phyloP scores from a whole-genome alignment of 2,797 vertebrate genomes.

The Argentina silus region DNA sequence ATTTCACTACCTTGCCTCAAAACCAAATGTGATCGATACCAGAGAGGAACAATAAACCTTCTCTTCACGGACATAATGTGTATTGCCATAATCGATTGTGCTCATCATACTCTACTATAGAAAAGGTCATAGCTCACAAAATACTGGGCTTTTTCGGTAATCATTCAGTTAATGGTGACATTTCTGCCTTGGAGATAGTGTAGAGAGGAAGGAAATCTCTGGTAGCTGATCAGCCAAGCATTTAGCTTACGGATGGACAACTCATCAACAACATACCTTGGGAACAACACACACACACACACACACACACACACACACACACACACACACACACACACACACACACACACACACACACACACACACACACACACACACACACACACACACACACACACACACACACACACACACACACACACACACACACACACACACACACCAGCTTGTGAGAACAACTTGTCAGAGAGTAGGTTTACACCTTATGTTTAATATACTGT shows the following conservation, averaged over 20 bases:
- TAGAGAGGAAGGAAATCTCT: constrained; percentile 31
- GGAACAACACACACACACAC: constrained; percentile 1
- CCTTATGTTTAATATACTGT: neutral
- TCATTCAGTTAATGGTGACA: constrained; percentile 62
- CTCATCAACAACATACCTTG: neutral
- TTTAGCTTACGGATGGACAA: constrained; percentile 38
- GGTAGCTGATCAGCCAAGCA: constrained; percentile 26
- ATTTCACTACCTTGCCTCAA: constrained; percentile 57
- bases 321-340: neutral
- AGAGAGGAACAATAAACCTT: constrained; percentile 58
- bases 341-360: constrained; percentile 10
- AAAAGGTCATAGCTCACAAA: constrained; percentile 70
- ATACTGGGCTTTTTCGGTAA: constrained; percentile 46
- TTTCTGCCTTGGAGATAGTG: constrained; percentile 55
- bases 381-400: constrained; percentile 7
- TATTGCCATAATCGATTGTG: constrained; percentile 64
- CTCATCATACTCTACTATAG: constrained; percentile 64
- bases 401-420: too few relatives aligned
- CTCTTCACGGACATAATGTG: constrained; percentile 69
- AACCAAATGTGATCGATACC: constrained; percentile 66
- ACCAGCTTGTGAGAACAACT: too few relatives aligned
- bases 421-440: neutral
- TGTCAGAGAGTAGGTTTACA: too few relatives aligned
- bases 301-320: neutral
- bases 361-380: constrained; percentile 13